Base-by-base conservation (phyloP, 1,140 invertebrate species). In the Drosophila kepulauana region DNA sequence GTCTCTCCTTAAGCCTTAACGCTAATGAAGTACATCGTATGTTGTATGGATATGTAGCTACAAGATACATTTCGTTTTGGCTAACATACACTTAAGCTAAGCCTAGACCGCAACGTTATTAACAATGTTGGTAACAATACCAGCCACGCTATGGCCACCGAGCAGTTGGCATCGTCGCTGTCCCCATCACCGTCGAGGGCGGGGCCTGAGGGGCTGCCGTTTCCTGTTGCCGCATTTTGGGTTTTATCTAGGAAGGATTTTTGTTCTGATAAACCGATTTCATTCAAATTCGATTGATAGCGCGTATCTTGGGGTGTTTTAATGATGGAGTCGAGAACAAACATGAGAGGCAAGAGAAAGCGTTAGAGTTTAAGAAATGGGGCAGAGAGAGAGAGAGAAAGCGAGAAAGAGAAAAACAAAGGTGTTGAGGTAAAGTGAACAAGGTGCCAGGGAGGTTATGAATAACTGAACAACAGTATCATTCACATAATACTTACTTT, bases 261-360 rank as follows among this genome's bases (percentile, higher is more conserved):
- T 87, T 95, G 95, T 91, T 96, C 95, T 38, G 95, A 96, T 92
- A 95, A 95, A 76, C 94, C 95, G 75, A 96, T 95, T 91, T 96
- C 95, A 86, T 95, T 96, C 71, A 96, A 92, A 85, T 95, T 95
- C 41, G 95, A 95, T 91, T 95, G 94, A 82, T 94, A 95, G 79
- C 95, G 95, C 58, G 94, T 94, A 91, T 94, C 95, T 74, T 46
- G 43, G 46, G 13, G n/a, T 41, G 45, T 28, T 62, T 43, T 5
- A 28, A 62, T 75, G 48, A 71, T 75, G 70, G 41, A 46, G 51
- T 64, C 35, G 33, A 48, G 63, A 25, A 4, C 57, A 20, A 51
- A 38, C 61, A 78, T 81, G 75, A 51, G 59, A 69, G 30, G 58
- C 58, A 87, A 57, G 67, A 66, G 69, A 79, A 75, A 58, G 33